phyloP scores from a whole-genome alignment of 2,888 invertebrate genomes.

The Eupithecia centaureata region DNA sequence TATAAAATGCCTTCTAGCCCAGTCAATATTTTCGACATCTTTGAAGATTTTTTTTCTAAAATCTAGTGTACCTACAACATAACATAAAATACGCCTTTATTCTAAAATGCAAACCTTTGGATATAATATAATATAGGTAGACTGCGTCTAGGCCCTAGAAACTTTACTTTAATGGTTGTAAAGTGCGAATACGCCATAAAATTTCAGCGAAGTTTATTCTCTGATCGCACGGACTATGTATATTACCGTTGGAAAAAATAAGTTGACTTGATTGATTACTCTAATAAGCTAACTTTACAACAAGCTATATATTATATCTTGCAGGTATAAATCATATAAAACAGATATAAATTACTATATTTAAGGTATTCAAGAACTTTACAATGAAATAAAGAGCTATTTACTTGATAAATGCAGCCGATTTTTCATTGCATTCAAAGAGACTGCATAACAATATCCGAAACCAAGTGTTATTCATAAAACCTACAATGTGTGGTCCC shows the following conservation, averaged over 20 bases:
- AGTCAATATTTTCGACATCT: no score
- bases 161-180: neutral
- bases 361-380: neutral
- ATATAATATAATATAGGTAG: no score
- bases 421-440: slow-evolving; percentile 36
- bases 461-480: slow-evolving; percentile 23
- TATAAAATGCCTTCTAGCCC: no score
- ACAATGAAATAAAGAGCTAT: neutral
- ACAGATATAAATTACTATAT: neutral
- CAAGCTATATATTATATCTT: neutral
- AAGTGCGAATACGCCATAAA: neutral
- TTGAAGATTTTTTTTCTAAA: no score
- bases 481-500: slow-evolving; percentile 16
- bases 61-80: no score
- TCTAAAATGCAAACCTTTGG: neutral
- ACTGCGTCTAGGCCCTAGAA: neutral
- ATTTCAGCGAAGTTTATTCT: neutral
- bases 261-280: neutral
- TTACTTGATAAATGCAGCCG: slow-evolving; percentile 8
- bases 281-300: neutral
- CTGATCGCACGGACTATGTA: neutral
- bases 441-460: slow-evolving; percentile 23
- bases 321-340: neutral
- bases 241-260: neutral
- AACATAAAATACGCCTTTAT: neutral